Conservation (phyloP, 1,140 invertebrate genomes). For the Saccostrea glomerata region DNA sequence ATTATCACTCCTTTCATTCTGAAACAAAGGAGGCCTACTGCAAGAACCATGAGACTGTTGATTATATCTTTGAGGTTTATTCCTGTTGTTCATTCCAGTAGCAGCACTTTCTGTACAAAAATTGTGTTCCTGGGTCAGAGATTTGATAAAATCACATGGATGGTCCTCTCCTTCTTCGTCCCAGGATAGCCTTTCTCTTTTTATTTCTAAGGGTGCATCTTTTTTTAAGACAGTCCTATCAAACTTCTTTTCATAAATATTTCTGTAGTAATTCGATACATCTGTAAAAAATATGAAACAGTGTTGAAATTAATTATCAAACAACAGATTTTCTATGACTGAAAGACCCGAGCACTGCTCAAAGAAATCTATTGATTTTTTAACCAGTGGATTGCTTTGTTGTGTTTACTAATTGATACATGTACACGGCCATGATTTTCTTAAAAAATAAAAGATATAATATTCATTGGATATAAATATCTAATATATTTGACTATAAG, state of each 20-base stretch:
- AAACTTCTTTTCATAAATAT: conserved; percentile 10
- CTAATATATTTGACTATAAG: no score
- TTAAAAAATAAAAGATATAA: no score
- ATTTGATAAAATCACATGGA: not conserved
- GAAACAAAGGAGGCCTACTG: not conserved
- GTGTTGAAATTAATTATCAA: not conserved
- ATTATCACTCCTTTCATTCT: not conserved
- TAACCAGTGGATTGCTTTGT: no score
- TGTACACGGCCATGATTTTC: no score
- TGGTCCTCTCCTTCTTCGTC: not conserved
- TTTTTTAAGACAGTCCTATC: not conserved
- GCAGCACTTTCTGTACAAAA: not conserved
- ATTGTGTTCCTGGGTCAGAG: not conserved
- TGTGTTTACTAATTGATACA: no score
- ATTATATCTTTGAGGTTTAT: not conserved
- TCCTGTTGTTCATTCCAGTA: not conserved
- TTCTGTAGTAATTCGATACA: not conserved
- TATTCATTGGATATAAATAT: no score
- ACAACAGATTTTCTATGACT: no score
- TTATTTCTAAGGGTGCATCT: not conserved
- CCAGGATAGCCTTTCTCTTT: not conserved
- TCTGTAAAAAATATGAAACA: not conserved
- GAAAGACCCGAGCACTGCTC: not conserved
- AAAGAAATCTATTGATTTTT: not conserved
- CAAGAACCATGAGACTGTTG: not conserved